phyloP scores from a whole-genome alignment of 1,140 invertebrate species.

The Phymorhynchus buccinoides region DNA sequence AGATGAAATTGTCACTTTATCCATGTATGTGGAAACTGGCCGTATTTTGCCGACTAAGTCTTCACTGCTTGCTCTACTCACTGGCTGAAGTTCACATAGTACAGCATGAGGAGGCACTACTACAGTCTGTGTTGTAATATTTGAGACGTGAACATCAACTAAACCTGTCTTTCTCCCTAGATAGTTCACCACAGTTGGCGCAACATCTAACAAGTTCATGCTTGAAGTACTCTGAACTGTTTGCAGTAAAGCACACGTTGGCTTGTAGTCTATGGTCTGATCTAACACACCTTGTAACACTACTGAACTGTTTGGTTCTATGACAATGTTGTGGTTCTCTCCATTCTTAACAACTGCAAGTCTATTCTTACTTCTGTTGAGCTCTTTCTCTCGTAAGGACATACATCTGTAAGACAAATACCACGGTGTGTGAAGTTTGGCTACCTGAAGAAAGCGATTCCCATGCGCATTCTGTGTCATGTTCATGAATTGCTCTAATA shows the following conservation, averaged over 20 bases:
- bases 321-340: not conserved
- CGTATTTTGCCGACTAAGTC: too few species aligned
- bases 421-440: not conserved
- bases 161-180: not conserved
- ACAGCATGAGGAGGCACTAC: slow-evolving; percentile 1
- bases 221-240: too few species aligned
- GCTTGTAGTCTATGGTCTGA: not conserved
- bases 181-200: too few species aligned
- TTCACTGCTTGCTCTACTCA: not conserved
- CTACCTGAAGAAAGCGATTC: not conserved
- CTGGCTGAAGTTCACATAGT: not conserved
- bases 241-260: too few species aligned
- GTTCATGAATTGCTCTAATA: too few species aligned
- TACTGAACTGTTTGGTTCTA: not conserved
- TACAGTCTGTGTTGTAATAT: not conserved
- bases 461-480: too few species aligned
- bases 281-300: not conserved
- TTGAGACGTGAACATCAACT: not conserved
- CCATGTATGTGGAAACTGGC: too few species aligned
- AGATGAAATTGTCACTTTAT: too few species aligned
- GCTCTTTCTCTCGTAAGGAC: not conserved
- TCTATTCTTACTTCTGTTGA: not conserved
- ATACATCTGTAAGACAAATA: slow-evolving; percentile 6
- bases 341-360: not conserved
- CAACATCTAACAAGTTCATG: too few species aligned